phyloP scores from a whole-genome alignment of 2,113 vertebrate species.

The Orthonyx spaldingii region DNA sequence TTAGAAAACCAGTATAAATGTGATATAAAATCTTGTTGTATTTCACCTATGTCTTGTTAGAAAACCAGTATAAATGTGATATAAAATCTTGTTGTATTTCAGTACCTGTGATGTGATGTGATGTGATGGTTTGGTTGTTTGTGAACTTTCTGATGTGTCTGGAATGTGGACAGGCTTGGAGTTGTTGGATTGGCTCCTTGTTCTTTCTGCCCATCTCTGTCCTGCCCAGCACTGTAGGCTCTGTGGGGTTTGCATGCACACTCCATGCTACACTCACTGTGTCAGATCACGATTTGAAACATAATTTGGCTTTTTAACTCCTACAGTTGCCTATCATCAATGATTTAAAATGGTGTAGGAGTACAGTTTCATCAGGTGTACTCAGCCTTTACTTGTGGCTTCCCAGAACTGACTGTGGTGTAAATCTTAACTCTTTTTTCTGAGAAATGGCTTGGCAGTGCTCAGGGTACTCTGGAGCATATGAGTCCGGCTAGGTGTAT shows the following conservation, averaged over 20 bases:
- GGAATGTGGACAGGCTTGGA: background rate
- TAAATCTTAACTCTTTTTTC: background rate
- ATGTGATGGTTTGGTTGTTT: background rate
- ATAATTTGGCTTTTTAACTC: background rate
- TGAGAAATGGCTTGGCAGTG: background rate
- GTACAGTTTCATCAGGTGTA: background rate
- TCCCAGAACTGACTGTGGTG: background rate
- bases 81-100: background rate
- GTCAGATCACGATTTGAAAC: background rate
- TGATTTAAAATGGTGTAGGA: background rate
- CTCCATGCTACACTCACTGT: background rate
- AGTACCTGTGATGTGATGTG: too few relatives aligned
- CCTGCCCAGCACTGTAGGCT: background rate
- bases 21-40: background rate
- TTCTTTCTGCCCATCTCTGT: background rate
- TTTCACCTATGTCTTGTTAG: background rate
- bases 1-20: background rate
- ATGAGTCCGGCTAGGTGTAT: background rate
- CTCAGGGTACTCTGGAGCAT: background rate
- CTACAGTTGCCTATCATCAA: background rate
- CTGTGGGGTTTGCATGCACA: background rate
- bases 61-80: background rate
- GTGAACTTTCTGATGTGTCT: fast-evolving
- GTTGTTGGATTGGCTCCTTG: background rate
- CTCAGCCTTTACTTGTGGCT: background rate